Conservation (phyloP, 2,113 vertebrate species). For the Malurus alboscapulatus region DNA sequence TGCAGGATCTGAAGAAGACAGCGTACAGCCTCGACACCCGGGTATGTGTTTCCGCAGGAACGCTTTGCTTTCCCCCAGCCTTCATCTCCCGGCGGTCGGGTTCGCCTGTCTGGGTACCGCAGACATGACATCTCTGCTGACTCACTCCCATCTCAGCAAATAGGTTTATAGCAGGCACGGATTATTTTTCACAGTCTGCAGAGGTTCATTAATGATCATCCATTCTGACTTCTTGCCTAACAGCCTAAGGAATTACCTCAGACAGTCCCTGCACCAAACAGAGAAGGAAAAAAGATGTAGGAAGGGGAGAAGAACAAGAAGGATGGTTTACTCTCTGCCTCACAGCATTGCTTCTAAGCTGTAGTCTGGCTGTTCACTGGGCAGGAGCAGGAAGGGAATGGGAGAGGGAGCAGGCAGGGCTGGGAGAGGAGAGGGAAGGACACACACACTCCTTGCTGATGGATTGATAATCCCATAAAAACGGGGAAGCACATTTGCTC, state of each 20-base stretch:
- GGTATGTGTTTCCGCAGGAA: conserved; percentile 69
- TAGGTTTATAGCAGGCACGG: not conserved
- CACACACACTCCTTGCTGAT: not conserved
- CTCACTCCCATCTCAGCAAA: conserved; percentile 28
- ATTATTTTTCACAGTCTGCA: conserved; percentile 1
- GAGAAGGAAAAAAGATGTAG: not conserved
- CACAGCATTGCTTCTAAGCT: not conserved
- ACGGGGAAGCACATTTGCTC: not conserved
- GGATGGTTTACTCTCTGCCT: not conserved
- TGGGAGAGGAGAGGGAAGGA: not conserved
- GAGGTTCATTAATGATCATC: not conserved
- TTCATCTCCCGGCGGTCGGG: not conserved
- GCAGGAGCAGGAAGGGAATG: not conserved
- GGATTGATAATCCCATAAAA: rapidly evolving
- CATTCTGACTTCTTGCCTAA: conserved; percentile 20
- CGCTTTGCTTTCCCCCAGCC: not conserved
- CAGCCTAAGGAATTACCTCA: not conserved
- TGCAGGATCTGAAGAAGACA: conserved; percentile 93
- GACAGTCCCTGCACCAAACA: not conserved
- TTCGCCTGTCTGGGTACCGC: not conserved
- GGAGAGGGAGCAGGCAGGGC: not conserved
- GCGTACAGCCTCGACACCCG: conserved; percentile 88
- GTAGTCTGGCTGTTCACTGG: not conserved
- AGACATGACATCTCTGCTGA: conserved; percentile 29
- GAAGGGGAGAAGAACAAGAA: not conserved